phyloP scores from a whole-genome alignment of 2,888 invertebrate genomes.

The Priocnemis perturbator region DNA sequence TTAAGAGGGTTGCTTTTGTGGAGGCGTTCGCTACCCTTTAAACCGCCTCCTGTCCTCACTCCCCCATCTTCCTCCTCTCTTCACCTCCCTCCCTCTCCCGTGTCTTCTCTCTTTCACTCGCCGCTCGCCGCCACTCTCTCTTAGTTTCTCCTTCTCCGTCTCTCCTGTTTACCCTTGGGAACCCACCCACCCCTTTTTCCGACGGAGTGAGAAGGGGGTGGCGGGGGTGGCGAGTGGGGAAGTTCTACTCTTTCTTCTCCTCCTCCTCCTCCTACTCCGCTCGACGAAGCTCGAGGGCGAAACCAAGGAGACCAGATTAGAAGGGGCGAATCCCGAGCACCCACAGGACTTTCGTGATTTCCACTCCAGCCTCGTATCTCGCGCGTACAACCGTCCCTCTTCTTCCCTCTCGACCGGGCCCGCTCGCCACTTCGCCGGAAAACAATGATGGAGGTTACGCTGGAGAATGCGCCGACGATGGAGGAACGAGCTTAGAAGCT shows the following conservation, averaged over 20 bases:
- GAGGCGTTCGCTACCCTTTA: slow-evolving; percentile 72
- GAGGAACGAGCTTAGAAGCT: background rate
- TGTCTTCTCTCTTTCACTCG: slow-evolving; percentile 29
- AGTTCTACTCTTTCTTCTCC: slow-evolving; percentile 20
- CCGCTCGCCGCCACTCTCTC: slow-evolving; percentile 22
- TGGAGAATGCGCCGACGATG: slow-evolving; percentile 36
- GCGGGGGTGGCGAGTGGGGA: slow-evolving; percentile 18
- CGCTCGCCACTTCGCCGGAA: slow-evolving; percentile 38
- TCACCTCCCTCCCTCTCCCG: slow-evolving; percentile 23
- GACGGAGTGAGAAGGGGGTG: slow-evolving; percentile 18
- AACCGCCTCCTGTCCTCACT: slow-evolving; percentile 58
- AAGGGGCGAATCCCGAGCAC: slow-evolving; percentile 67
- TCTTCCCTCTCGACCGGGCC: slow-evolving; percentile 21
- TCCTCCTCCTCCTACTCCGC: slow-evolving; percentile 36
- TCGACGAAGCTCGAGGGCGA: slow-evolving; percentile 68
- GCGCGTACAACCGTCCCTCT: slow-evolving; percentile 45
- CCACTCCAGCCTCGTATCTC: slow-evolving; percentile 55
- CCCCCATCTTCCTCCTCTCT: slow-evolving; percentile 39
- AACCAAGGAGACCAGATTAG: slow-evolving; percentile 75
- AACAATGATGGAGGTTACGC: slow-evolving; percentile 64
- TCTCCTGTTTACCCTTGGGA: slow-evolving; percentile 48
- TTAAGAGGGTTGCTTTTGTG: slow-evolving; percentile 68
- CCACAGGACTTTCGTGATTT: slow-evolving; percentile 65
- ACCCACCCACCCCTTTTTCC: slow-evolving; percentile 17
- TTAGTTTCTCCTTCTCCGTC: slow-evolving; percentile 51